Evolutionary conservation across 2,113 vertebrate genomes (phyloP).

Genomic region (Nyctereutes procyonoides): DNA sequence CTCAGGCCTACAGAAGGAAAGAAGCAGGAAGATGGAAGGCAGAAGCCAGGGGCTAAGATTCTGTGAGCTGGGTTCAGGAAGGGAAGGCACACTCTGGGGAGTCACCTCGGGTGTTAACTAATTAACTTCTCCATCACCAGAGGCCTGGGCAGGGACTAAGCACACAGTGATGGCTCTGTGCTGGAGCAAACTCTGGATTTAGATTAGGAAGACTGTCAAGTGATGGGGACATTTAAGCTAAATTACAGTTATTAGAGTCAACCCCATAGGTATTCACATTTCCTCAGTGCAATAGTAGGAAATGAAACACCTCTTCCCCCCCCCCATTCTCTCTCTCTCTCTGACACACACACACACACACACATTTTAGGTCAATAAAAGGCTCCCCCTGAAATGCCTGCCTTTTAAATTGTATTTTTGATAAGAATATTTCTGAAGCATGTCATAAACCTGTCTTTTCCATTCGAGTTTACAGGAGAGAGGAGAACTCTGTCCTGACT

Average conservation of each 20-base stretch:
- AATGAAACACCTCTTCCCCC: not conserved
- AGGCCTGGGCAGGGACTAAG: not conserved
- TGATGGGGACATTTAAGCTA: too few species aligned
- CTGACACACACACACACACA: not conserved
- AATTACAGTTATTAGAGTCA: not conserved
- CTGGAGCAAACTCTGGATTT: not conserved
- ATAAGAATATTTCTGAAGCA: not conserved
- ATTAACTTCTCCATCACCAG: not conserved
- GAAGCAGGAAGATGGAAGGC: not conserved
- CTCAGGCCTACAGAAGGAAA: not conserved
- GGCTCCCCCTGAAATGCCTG: not conserved
- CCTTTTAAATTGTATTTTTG: not conserved
- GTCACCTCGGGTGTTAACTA: not conserved
- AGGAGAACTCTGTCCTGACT: not conserved
- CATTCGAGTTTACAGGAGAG: not conserved
- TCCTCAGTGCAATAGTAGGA: not conserved
- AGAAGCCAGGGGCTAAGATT: not conserved
- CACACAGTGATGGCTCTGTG: not conserved
- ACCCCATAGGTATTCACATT: not conserved
- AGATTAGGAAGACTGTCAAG: not conserved
- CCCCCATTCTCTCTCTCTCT: not conserved
- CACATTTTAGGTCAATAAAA: not conserved
- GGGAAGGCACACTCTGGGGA: not conserved
- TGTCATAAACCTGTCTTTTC: not conserved
- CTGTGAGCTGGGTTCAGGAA: not conserved